Conservation (phyloP, 1,140 invertebrate species). For the Phortica variegata region DNA sequence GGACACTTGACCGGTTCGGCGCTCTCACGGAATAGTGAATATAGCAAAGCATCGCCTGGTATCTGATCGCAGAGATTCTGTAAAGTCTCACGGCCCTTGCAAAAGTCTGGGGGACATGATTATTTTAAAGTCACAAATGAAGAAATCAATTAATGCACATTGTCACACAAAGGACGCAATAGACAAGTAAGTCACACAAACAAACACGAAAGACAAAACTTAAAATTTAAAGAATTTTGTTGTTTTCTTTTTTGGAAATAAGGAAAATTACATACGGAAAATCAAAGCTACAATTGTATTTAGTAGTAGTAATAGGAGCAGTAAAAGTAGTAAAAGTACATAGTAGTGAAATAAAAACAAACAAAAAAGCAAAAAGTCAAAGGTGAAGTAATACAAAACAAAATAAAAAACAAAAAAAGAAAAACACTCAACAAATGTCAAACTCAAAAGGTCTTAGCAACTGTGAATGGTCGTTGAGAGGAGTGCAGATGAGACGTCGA, state of each 20-base stretch:
- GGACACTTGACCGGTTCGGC: conserved; percentile 79
- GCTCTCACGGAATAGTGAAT: conserved; percentile 84
- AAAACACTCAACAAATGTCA: no score
- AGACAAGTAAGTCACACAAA: conserved; percentile 6
- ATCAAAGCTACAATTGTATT: no score
- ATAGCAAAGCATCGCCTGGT: conserved; percentile 82
- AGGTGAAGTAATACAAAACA: no score
- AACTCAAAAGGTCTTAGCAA: no score
- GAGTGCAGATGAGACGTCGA: no score
- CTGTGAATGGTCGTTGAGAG: no score
- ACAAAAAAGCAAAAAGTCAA: not conserved
- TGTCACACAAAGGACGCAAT: conserved; percentile 30
- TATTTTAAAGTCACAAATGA: conserved; percentile 54
- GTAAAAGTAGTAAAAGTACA: conserved; percentile 13
- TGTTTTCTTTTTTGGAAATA: no score
- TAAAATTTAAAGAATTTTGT: conserved; percentile 5
- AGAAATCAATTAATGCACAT: conserved; percentile 57
- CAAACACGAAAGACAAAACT: conserved; percentile 27
- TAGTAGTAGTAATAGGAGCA: conserved; percentile 20
- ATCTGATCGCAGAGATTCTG: conserved; percentile 80
- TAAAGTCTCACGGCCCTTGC: conserved; percentile 72
- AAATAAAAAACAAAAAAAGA: not conserved
- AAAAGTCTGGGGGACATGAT: conserved; percentile 69
- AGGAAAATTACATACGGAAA: no score
- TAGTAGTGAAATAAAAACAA: conserved; percentile 19